Conservation (phyloP, 2,113 vertebrate genomes). For the Prochilodus magdalenae region DNA sequence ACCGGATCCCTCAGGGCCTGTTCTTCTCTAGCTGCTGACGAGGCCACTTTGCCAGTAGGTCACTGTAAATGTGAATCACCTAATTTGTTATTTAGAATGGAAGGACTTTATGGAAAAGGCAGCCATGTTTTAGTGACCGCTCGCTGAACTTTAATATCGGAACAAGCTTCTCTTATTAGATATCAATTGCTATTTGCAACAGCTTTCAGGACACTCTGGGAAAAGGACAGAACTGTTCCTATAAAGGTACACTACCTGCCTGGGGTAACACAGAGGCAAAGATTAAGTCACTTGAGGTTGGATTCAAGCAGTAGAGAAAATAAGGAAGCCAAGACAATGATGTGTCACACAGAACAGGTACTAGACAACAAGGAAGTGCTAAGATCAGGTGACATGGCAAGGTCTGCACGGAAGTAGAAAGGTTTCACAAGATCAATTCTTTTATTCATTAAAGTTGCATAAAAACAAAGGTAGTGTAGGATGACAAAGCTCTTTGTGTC, state of each 20-base stretch:
- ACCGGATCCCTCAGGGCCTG: constrained; percentile 52
- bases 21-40: constrained; percentile 67
- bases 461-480: not conserved
- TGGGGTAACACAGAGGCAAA: not conserved
- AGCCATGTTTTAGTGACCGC: constrained; percentile 11
- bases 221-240: not conserved
- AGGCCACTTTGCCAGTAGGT: constrained; percentile 71
- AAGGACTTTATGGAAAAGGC: constrained; percentile 3
- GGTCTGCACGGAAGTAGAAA: not conserved
- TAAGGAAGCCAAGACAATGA: not conserved
- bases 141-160: not conserved
- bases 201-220: not conserved
- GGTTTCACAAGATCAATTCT: not conserved
- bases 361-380: not conserved
- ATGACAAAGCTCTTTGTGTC: not conserved
- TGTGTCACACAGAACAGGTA: not conserved
- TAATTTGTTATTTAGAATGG: constrained; percentile 69
- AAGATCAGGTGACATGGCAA: not conserved
- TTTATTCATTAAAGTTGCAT: not conserved
- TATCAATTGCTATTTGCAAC: not conserved
- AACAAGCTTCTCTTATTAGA: not conserved
- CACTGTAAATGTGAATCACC: constrained; percentile 72
- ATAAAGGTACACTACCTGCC: not conserved
- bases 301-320: not conserved
- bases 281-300: not conserved